Percentiles rank a stretch among this genome's conserved stretches.
Conservation (phyloP, 2,113 vertebrate species). For the Pseudorectes ferrugineus region DNA sequence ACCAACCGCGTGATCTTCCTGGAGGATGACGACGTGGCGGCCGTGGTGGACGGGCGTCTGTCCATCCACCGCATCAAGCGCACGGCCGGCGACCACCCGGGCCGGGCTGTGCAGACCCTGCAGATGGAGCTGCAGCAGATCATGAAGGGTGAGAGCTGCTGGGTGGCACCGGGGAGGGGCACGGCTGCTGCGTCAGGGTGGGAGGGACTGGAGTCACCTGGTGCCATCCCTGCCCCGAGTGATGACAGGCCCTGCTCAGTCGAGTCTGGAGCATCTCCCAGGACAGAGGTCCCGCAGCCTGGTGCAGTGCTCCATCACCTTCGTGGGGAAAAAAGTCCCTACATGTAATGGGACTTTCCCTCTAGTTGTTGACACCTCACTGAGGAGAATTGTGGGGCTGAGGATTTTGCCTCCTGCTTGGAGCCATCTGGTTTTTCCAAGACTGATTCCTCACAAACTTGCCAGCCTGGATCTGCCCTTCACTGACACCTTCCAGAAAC, state of each 20-base stretch:
- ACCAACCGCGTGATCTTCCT: constrained; percentile 97
- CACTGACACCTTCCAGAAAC: background rate
- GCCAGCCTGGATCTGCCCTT: background rate
- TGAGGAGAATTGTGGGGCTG: background rate
- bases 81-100: constrained; percentile 86
- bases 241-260: too few species aligned
- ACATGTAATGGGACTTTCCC: rapidly evolving
- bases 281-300: background rate
- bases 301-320: background rate
- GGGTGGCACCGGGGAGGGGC: background rate
- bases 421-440: background rate
- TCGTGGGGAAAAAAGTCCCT: background rate
- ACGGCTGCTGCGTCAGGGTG: background rate
- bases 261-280: rapidly evolving
- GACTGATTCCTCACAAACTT: background rate
- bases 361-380: background rate
- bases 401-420: background rate
- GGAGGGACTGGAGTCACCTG: background rate
- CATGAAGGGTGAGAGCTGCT: constrained; percentile 86
- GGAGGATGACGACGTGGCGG: constrained; percentile 95
- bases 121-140: constrained; percentile 99
- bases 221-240: rapidly evolving
- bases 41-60: constrained; percentile 87
- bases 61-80: constrained; percentile 97
- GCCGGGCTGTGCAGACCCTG: constrained; percentile 92